Percentiles rank a stretch among this genome's conserved stretches.
Conservation (phyloP, 2,113 vertebrate genomes). For the Aspiorhynchus laticeps region DNA sequence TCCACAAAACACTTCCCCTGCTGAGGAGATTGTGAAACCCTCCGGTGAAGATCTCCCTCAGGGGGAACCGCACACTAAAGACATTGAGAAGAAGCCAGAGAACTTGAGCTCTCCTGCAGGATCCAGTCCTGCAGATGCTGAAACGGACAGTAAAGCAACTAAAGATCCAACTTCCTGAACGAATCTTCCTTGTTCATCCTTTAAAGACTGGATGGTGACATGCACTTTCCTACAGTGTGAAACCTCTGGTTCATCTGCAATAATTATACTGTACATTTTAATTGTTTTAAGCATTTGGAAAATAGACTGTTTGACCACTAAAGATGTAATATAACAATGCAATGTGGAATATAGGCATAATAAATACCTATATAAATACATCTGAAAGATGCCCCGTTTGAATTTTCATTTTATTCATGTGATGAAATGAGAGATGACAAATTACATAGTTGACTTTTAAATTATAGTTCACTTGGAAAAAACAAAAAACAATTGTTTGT, state of each 20-base stretch:
- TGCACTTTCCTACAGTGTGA: neutral
- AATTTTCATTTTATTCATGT: neutral
- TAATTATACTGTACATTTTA: constrained; percentile 28
- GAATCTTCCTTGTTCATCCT: constrained; percentile 42
- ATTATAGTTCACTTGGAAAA: neutral
- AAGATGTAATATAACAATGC: constrained; percentile 17
- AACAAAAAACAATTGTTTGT: too few species aligned
- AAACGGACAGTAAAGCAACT: constrained; percentile 49
- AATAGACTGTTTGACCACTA: constrained; percentile 30
- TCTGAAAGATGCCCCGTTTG: neutral
- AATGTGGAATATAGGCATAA: constrained; percentile 46
- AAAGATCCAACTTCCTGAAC: constrained; percentile 32
- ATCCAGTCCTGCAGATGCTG: constrained; percentile 23
- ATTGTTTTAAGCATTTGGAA: constrained; percentile 34
- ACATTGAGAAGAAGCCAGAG: constrained; percentile 38
- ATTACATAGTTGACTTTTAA: neutral
- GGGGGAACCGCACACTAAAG: constrained; percentile 43
- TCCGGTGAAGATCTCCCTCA: constrained; percentile 39
- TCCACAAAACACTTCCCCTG: neutral
- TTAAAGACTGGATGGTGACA: constrained; percentile 15
- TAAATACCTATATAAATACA: constrained; percentile 28
- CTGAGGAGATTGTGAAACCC: constrained; percentile 48
- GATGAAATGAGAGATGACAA: neutral
- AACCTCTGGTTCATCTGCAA: constrained; percentile 33
- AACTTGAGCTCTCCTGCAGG: constrained; percentile 5